Evolutionary conservation across 2,888 invertebrate genomes (phyloP).

Genomic region (Dynastes hyllus): DNA sequence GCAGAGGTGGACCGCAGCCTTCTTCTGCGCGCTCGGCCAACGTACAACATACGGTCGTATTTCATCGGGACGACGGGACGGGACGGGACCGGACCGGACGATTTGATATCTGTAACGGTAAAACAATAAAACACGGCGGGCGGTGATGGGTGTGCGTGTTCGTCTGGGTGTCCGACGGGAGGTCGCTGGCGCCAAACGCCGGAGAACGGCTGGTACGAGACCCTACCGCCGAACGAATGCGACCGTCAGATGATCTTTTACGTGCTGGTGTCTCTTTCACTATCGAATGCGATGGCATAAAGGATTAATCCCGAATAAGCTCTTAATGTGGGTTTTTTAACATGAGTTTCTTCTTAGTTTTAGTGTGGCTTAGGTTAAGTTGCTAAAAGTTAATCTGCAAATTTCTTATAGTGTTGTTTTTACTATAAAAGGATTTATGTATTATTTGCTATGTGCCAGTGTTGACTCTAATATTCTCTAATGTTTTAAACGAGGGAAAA

Average conservation of each 20-base stretch:
- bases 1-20: slow-evolving; percentile 35
- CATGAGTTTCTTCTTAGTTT: not conserved
- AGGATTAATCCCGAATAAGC: not conserved
- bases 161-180: slow-evolving; percentile 68
- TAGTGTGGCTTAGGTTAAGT: not conserved
- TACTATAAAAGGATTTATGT: no score
- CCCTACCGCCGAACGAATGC: slow-evolving; percentile 12
- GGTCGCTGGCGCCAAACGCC: slow-evolving; percentile 68
- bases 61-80: slow-evolving; percentile 56
- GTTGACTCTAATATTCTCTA: no score
- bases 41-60: slow-evolving; percentile 56
- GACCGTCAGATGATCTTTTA: slow-evolving; percentile 9
- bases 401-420: no score
- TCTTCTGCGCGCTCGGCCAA: not conserved
- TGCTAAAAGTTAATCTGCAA: no score
- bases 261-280: not conserved
- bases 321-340: not conserved
- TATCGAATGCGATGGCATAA: not conserved
- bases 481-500: no score
- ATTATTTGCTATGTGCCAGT: no score
- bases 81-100: slow-evolving; percentile 53
- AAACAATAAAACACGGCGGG: slow-evolving; percentile 72
- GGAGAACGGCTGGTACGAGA: slow-evolving; percentile 30
- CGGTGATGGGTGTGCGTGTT: slow-evolving; percentile 68
- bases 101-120: slow-evolving; percentile 70